phyloP scores from a whole-genome alignment of 2,888 invertebrate species.

The Strigamia maritima region DNA sequence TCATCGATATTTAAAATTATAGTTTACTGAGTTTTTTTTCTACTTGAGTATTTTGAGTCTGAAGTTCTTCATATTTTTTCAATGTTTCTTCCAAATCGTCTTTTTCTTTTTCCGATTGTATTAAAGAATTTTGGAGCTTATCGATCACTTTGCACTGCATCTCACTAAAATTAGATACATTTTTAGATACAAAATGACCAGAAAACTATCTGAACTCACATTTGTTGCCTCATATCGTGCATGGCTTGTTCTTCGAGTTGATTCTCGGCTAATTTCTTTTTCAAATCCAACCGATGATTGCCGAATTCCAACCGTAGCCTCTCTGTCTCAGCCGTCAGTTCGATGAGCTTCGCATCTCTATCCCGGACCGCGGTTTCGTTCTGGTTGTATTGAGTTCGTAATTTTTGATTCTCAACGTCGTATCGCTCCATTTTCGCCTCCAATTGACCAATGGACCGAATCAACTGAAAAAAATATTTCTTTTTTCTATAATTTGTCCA shows the following conservation, averaged over 20 bases:
- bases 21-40: not conserved
- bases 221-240: constrained; percentile 43
- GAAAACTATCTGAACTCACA: constrained; percentile 43
- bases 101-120: constrained; percentile 33
- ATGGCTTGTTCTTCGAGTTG: constrained; percentile 43
- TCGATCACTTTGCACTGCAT: constrained; percentile 39
- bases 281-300: constrained; percentile 43
- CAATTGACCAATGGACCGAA: constrained; percentile 44
- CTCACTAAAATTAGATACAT: constrained; percentile 24
- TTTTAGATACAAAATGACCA: not conserved
- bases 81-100: constrained; percentile 38
- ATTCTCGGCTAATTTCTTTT: constrained; percentile 44
- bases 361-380: constrained; percentile 40
- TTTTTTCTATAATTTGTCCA: not conserved
- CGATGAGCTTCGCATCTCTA: constrained; percentile 42
- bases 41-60: constrained; percentile 14
- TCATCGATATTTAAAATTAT: not conserved
- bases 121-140: constrained; percentile 36
- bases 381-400: constrained; percentile 38
- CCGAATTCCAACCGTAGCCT: constrained; percentile 44
- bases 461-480: constrained; percentile 23
- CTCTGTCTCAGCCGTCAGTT: constrained; percentile 44
- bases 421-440: constrained; percentile 44
- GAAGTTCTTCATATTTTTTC: constrained; percentile 12
- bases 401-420: constrained; percentile 16